Percentiles rank a stretch among this genome's conserved stretches.
Conservation (phyloP, 1,140 invertebrate species). For the Diplogasteroides magnus region DNA sequence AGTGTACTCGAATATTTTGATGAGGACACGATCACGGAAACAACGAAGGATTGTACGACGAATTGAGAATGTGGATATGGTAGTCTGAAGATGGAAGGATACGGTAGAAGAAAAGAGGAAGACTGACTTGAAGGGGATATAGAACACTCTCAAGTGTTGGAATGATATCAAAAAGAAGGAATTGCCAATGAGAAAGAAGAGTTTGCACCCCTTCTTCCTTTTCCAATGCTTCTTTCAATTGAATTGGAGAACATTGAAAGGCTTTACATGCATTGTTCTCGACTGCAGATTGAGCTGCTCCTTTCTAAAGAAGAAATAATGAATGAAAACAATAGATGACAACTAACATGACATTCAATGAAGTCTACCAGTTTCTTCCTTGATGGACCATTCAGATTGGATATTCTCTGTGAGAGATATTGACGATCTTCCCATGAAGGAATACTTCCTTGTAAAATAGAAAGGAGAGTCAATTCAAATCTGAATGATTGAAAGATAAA, state of each 20-base stretch:
- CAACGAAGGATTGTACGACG: slow-evolving; percentile 2
- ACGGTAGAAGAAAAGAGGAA: neutral
- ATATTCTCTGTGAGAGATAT: neutral
- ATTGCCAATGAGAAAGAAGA: neutral
- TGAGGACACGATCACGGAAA: slow-evolving; percentile 30
- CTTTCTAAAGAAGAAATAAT: slow-evolving; percentile 13
- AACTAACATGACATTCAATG: slow-evolving; percentile 1
- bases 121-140: slow-evolving; percentile 24
- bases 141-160: slow-evolving; percentile 21
- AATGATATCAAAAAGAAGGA: neutral
- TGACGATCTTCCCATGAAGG: neutral
- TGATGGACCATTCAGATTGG: neutral
- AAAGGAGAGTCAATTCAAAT: slow-evolving; percentile 2
- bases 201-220: neutral
- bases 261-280: slow-evolving; percentile 35
- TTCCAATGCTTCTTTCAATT: slow-evolving; percentile 7
- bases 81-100: slow-evolving; percentile 12
- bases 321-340: neutral
- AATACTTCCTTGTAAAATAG: neutral
- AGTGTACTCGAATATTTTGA: slow-evolving; percentile 18
- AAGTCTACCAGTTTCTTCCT: slow-evolving; percentile 9
- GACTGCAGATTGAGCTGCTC: slow-evolving; percentile 13
- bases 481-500: slow-evolving; percentile 3
- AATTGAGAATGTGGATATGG: slow-evolving; percentile 22
- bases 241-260: slow-evolving; percentile 17